Percentiles rank a stretch among this genome's conserved stretches.
These are phyloP conservation scores for Bos javanicus DNA, from an alignment of 2,113 vertebrate genomes.

Conservation along the genomic window DNA sequence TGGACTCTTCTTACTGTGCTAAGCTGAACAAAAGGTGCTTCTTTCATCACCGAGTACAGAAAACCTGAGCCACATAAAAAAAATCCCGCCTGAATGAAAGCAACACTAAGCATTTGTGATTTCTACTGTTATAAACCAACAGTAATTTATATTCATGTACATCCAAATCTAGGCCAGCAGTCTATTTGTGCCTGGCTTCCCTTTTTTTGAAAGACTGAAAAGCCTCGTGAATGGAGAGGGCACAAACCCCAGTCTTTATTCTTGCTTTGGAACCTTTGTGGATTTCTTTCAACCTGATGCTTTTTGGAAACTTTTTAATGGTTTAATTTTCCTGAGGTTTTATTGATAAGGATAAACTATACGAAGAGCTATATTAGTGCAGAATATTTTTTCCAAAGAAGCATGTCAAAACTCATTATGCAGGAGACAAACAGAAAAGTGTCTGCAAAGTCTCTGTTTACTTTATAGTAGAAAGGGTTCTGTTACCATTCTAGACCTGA, in stretches of 20 bases:
- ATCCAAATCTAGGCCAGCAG: not conserved
- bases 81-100: not conserved
- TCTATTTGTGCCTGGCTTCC: not conserved
- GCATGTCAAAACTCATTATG: not conserved
- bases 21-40: slow-evolving; percentile 42
- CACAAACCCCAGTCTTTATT: not conserved
- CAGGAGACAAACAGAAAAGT: not conserved
- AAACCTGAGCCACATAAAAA: not conserved
- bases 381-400: slow-evolving; percentile 37
- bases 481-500: not conserved
- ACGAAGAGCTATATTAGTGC: not conserved
- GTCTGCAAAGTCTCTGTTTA: not conserved
- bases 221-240: not conserved
- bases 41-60: not conserved
- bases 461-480: not conserved
- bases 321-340: slow-evolving; percentile 45
- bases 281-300: slow-evolving; percentile 31
- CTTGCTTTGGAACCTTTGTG: slow-evolving; percentile 16
- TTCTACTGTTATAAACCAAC: not conserved
- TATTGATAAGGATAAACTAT: slow-evolving; percentile 30
- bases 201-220: not conserved
- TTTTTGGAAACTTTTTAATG: slow-evolving; percentile 14
- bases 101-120: not conserved
- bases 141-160: not conserved
- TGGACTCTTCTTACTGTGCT: not conserved